These are phyloP conservation scores for Bettongia penicillata DNA, from an alignment of 2,113 vertebrate genomes.

Conservation along the genomic window DNA sequence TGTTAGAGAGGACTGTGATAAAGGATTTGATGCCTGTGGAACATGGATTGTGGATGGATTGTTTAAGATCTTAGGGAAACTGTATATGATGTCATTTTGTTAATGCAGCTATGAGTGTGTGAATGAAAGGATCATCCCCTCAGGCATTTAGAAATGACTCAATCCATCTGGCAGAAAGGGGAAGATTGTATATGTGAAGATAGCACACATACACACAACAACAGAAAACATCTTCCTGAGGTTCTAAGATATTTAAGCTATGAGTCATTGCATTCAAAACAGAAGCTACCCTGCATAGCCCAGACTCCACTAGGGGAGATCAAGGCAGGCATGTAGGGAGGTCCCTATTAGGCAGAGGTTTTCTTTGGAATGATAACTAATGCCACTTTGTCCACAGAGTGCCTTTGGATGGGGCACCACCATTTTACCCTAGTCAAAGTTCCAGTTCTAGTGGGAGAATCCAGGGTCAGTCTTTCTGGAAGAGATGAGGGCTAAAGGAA, in stretches of 20 bases:
- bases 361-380: neutral
- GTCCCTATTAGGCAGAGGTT: neutral
- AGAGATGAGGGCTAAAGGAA: neutral
- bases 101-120: neutral
- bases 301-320: neutral
- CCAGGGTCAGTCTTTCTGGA: neutral
- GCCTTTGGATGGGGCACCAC: fast-evolving
- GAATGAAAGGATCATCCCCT: neutral
- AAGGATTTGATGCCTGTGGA: neutral
- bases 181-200: neutral
- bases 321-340: neutral
- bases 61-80: neutral
- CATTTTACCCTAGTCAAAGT: neutral
- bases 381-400: neutral
- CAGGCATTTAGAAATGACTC: neutral
- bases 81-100: neutral
- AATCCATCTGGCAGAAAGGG: neutral
- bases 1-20: neutral
- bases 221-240: neutral
- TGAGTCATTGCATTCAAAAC: neutral
- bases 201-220: neutral
- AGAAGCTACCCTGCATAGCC: neutral
- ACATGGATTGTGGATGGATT: neutral
- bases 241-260: neutral
- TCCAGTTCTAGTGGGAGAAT: neutral